phyloP scores from a whole-genome alignment of 2,888 invertebrate species.

The Drosophila atripex region DNA sequence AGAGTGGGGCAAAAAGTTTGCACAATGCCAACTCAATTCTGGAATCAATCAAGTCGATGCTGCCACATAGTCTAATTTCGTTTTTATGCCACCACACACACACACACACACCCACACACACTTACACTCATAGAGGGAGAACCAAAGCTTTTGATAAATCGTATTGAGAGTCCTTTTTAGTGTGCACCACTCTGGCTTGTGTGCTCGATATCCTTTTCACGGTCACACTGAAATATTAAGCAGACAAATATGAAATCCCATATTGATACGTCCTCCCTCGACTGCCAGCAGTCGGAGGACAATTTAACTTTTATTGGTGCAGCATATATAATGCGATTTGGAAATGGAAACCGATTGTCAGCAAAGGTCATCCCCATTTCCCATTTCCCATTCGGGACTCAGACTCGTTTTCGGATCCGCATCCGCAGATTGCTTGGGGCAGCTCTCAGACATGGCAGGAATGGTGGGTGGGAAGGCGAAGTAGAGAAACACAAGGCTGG shows the following conservation, averaged over 20 bases:
- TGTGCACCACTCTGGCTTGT: constrained; percentile 10
- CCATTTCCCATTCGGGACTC: constrained; percentile 9
- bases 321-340: constrained; percentile 70
- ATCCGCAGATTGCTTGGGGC: constrained; percentile 14
- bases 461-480: constrained; percentile 28
- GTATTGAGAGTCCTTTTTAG: constrained; percentile 18
- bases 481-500: constrained; percentile 6
- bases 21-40: constrained; percentile 36
- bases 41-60: constrained; percentile 38
- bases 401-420: constrained; percentile 13
- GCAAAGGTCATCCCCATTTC: constrained; percentile 67
- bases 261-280: constrained; percentile 47
- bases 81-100: constrained; percentile 47
- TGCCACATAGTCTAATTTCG: constrained; percentile 56
- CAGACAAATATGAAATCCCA: constrained; percentile 72
- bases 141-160: constrained; percentile 46
- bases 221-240: constrained; percentile 70
- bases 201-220: constrained; percentile 67
- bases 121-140: too few relatives aligned
- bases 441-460: constrained; percentile 46
- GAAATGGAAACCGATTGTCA: constrained; percentile 69
- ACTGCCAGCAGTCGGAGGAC: constrained; percentile 44
- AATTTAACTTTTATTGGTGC: constrained; percentile 75
- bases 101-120: constrained; percentile 2
- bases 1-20: constrained; percentile 8